Conservation (phyloP, 2,888 invertebrate genomes). For the Parnassius smintheus region DNA sequence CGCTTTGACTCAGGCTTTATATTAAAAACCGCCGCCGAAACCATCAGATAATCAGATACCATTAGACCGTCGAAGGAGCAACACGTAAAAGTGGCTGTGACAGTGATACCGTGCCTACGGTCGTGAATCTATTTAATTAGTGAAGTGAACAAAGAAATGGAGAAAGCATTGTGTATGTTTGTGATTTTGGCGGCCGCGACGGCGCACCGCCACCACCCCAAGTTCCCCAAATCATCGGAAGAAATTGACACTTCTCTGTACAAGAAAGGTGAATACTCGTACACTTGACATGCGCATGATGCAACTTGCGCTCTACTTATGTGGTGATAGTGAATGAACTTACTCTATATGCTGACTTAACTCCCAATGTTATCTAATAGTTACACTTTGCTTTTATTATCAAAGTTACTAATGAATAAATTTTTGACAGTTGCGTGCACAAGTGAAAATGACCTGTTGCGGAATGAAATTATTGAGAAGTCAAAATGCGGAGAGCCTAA, state of each 20-base stretch:
- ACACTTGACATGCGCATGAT: conserved; percentile 30
- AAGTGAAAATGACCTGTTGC: conserved; percentile 47
- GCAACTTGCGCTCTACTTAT: conserved; percentile 35
- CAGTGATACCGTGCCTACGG: conserved; percentile 26
- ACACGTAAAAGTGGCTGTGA: conserved; percentile 48
- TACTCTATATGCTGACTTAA: background rate
- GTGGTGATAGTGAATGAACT: conserved; percentile 16
- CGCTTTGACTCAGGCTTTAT: conserved; percentile 63
- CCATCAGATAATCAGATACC: conserved; percentile 62
- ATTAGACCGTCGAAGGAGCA: conserved; percentile 54
- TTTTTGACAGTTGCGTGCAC: conserved; percentile 59
- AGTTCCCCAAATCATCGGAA: conserved; percentile 52
- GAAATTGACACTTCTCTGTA: conserved; percentile 38
- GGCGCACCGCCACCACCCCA: conserved; percentile 57
- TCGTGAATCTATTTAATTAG: conserved; percentile 32
- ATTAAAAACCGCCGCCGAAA: conserved; percentile 50
- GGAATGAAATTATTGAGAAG: conserved; percentile 59
- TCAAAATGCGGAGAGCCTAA: conserved; percentile 68
- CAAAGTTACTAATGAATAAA: conserved; percentile 8
- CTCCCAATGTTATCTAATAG: background rate
- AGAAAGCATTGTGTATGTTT: conserved; percentile 57
- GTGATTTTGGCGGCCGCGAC: conserved; percentile 51
- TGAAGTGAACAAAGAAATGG: conserved; percentile 50
- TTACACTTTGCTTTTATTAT: conserved; percentile 1
- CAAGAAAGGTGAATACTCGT: conserved; percentile 58